Base-by-base conservation (phyloP, 2,888 invertebrate species). In the Anaspis maculata region DNA sequence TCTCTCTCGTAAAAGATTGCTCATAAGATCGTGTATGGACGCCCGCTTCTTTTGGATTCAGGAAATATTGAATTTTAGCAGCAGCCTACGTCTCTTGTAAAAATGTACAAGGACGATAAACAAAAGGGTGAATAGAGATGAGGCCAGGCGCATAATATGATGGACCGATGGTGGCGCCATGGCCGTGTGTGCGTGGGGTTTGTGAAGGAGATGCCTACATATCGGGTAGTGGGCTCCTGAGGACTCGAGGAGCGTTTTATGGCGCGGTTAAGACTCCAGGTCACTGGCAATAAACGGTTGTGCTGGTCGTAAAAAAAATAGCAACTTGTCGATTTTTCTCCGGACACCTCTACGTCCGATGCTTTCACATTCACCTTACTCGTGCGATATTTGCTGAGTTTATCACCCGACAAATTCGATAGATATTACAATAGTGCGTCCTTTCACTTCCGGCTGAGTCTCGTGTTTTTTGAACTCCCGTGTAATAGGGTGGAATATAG, bases 61-160 rank as follows among this genome's bases (percentile, higher is more conserved):
- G 7, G 22, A 32, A 37, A 37, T 37, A 37, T 37, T 37, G 37
- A 37, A 33, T 37, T 37, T 33, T 25, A 21, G 15, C 25, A 28
- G n/a, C n/a, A n/a, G n/a, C n/a, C n/a, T n/a, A n/a, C n/a, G n/a
- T n/a, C n/a, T n/a, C n/a, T n/a, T n/a, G n/a, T n/a, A n/a, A n/a
- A n/a, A n/a, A 27, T 27, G 32, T 24, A 27, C 24, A 31, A 32
- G 27, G 37, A 25, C 23, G 28, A 32, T 32, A 39, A 39, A 39
- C 39, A 39, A 34, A n/a, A 34, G 39, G 34, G 34, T 39, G 39
- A 39, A 34, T 39, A 32, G 38, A 34, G 34, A 38, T 37, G 37
- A 37, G 37, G 25, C 22, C 23, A 25, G 34, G 23, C 27, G 32
- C 27, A 37, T 32, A 33, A 33, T 28, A 33, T 29, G n/a, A n/a